Percentiles rank a stretch among this genome's conserved stretches.
Evolutionary conservation across 2,888 invertebrate genomes (phyloP).

Genomic region (Ypsolopha sequella): DNA sequence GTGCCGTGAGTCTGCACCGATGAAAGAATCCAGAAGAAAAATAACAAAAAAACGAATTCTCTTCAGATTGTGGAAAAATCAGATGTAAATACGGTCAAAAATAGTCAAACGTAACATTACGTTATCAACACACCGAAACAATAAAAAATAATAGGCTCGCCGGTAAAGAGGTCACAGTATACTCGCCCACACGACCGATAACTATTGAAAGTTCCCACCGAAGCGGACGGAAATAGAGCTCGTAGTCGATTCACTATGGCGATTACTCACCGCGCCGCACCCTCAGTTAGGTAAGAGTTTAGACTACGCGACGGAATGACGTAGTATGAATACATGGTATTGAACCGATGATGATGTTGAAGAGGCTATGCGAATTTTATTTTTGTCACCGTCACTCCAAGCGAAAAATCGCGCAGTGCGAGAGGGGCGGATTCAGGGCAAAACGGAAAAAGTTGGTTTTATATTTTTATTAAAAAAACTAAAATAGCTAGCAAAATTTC

Average conservation of each 20-base stretch:
- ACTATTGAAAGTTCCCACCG: conserved; percentile 23
- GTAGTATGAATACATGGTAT: not conserved
- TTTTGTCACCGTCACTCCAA: no score
- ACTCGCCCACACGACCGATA: conserved; percentile 32
- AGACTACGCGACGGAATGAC: not conserved
- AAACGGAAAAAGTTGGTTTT: no score
- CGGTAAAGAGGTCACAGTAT: conserved; percentile 40
- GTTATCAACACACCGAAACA: conserved; percentile 2
- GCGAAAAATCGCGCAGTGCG: no score
- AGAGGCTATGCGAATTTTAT: not conserved
- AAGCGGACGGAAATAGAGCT: conserved; percentile 41
- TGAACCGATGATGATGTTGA: not conserved
- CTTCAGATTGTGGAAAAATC: no score
- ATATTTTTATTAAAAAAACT: no score
- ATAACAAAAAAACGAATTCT: conserved; percentile 4
- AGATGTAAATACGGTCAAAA: no score
- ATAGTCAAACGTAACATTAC: not conserved
- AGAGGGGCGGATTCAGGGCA: no score
- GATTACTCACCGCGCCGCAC: conserved; percentile 16
- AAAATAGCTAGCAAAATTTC: no score
- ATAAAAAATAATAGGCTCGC: conserved; percentile 2
- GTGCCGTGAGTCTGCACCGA: no score
- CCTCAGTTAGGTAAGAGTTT: no score
- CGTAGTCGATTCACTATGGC: conserved; percentile 32
- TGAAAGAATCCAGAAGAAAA: not conserved